Evolutionary conservation across 2,113 vertebrate species (phyloP), one percentile per base, ranked within the genome.

Genomic region (Carassius gibelio): DNA sequence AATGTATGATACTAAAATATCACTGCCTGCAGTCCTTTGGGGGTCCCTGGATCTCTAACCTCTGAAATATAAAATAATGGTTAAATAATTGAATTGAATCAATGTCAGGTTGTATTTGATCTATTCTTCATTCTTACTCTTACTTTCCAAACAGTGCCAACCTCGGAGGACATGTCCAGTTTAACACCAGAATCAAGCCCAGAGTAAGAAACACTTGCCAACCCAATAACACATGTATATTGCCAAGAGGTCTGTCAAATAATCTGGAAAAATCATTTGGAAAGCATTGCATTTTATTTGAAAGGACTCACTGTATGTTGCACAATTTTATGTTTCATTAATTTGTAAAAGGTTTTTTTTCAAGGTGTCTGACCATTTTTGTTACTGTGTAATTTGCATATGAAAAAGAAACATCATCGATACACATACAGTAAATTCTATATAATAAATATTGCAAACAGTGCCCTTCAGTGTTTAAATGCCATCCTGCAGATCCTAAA

Each of bases 81-180:
- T 71, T 8, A 42, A n/a, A n/a, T 42, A 72, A 72, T 13, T 10
- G 1, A 42, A 42, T n/a, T 5, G 2, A 42, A 11, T 72, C 9
- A 21, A 1, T 38, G 68, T 71, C 34, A n/a, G 17, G 17, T 71
- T 71, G 68, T 71, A 42, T 71, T 38, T 1, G 6, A 19, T 4
- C 3, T 36, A 6, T 64, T 30, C 10, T 50, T 30, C 13, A 59
- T 76, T 77, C 4, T 84, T 19, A 14, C 30, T 55, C n/a, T 84
- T 82, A 66, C 77, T 13, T 91, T 52, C 21, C 71, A 80, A n/a
- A 66, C 88, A 98, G 97, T 98, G 88, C 97, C 97, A n/a, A 97
- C 96, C 72, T 95, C 96, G 17, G 97, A 98, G 89, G 97, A 98
- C 93, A 97, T 97, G 96, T 97, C 97, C 90, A 97, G 96, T 87